Percentiles rank a stretch among this genome's conserved stretches.
phyloP scores from a whole-genome alignment of 2,113 vertebrate species.

The Acanthochromis polyacanthus region DNA sequence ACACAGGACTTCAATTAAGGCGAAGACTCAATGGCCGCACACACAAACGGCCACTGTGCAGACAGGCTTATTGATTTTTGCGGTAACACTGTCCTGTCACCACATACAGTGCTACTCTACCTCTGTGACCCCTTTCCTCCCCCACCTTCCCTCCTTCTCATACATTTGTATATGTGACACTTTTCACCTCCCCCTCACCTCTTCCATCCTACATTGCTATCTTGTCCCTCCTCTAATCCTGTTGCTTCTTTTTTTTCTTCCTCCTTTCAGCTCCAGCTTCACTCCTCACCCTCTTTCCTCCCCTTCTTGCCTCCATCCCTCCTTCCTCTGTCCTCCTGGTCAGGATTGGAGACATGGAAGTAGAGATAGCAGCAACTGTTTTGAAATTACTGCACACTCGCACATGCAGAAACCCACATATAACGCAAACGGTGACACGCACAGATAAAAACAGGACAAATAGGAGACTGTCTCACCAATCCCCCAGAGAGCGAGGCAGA shows the following conservation, averaged over 20 bases:
- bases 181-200: conserved; percentile 59
- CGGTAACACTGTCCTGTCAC: conserved; percentile 73
- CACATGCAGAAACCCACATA: conserved; percentile 31
- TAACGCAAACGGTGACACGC: conserved; percentile 44
- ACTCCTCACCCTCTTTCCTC: not conserved
- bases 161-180: conserved; percentile 78
- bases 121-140: conserved; percentile 41
- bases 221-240: conserved; percentile 14
- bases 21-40: conserved; percentile 28
- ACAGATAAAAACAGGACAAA: conserved; percentile 67
- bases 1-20: conserved; percentile 72
- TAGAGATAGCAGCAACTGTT: not conserved
- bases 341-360: conserved; percentile 36
- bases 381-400: conserved; percentile 8
- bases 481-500: conserved; percentile 51
- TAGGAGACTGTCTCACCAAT: conserved; percentile 56
- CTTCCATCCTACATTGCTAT: conserved; percentile 43
- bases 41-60: conserved; percentile 16
- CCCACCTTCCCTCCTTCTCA: conserved; percentile 36
- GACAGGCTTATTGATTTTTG: conserved; percentile 78
- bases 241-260: not conserved
- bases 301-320: conserved; percentile 1
- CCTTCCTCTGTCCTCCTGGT: conserved; percentile 23
- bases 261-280: conserved; percentile 15
- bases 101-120: conserved; percentile 50